Percentiles rank a stretch among this genome's conserved stretches.
These are phyloP conservation scores for Osmerus mordax DNA, from an alignment of 2,113 vertebrate genomes.

Conservation along the genomic window DNA sequence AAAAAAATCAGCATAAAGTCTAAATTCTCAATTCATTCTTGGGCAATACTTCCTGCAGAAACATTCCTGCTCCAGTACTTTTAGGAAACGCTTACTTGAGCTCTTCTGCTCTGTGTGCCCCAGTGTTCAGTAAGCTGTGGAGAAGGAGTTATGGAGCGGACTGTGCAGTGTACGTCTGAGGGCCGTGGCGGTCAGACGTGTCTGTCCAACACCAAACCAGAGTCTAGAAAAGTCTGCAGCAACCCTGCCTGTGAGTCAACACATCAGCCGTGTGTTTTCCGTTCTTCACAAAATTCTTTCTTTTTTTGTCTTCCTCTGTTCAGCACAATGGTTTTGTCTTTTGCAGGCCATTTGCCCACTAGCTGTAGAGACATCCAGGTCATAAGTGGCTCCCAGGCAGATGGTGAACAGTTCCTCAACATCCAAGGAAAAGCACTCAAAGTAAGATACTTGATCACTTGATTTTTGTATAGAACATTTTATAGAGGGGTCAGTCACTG, in stretches of 20 bases:
- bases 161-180: slow-evolving; percentile 81
- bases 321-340: slow-evolving; percentile 11
- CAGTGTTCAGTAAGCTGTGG: slow-evolving; percentile 91
- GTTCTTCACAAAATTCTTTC: slow-evolving; percentile 25
- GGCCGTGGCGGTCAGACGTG: slow-evolving; percentile 77
- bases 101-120: not conserved
- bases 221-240: slow-evolving; percentile 77
- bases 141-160: slow-evolving; percentile 82
- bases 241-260: slow-evolving; percentile 83
- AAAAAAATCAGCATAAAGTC: no score
- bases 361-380: slow-evolving; percentile 81
- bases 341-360: slow-evolving; percentile 81
- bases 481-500: not conserved
- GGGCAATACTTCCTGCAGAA: no score
- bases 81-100: not conserved
- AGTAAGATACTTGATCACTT: slow-evolving; percentile 61
- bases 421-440: slow-evolving; percentile 83
- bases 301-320: not conserved
- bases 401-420: slow-evolving; percentile 84
- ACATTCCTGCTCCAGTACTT: not conserved
- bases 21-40: no score
- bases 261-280: slow-evolving; percentile 16
- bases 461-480: slow-evolving; percentile 7
- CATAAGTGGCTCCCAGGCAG: slow-evolving; percentile 66
- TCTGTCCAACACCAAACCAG: slow-evolving; percentile 71